These are phyloP conservation scores for Epinephelus malabaricus DNA, from an alignment of 2,797 vertebrate genomes.

Conservation along the genomic window DNA sequence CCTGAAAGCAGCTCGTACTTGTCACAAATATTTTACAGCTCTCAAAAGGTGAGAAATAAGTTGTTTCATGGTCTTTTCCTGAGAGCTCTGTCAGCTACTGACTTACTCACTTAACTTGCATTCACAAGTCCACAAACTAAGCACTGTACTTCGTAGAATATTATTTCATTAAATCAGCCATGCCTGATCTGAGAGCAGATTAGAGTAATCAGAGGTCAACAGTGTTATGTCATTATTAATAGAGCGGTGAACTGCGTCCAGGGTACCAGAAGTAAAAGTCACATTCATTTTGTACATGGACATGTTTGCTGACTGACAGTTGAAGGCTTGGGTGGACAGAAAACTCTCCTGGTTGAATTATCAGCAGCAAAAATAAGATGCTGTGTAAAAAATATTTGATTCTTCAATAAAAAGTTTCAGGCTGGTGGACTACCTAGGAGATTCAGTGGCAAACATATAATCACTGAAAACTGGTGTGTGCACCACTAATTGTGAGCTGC, in stretches of 20 bases:
- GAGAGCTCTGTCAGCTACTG: background rate
- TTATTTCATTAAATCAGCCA: background rate
- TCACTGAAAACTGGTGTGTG: background rate
- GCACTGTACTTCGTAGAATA: background rate
- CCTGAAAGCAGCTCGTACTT: background rate
- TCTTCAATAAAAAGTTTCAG: background rate
- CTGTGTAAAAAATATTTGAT: background rate
- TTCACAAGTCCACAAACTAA: background rate
- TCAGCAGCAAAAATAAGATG: background rate
- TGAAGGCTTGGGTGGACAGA: background rate
- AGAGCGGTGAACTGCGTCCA: background rate
- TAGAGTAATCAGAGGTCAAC: background rate
- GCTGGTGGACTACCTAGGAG: background rate
- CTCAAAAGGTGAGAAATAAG: slow-evolving; percentile 25
- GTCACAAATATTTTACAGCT: slow-evolving; percentile 30
- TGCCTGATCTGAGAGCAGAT: slow-evolving; percentile 3
- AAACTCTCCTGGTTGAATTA: slow-evolving; percentile 4
- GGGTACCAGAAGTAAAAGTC: background rate
- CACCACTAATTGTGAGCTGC: background rate
- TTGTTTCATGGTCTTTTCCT: slow-evolving; percentile 6
- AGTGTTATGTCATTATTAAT: background rate
- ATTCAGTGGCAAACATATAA: background rate
- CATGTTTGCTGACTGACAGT: background rate
- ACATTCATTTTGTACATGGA: background rate
- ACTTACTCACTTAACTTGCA: background rate